Evolutionary conservation across 2,113 vertebrate genomes (phyloP), one percentile per base, ranked within the genome.

Genomic region (Syngnathoides biaculeatus): DNA sequence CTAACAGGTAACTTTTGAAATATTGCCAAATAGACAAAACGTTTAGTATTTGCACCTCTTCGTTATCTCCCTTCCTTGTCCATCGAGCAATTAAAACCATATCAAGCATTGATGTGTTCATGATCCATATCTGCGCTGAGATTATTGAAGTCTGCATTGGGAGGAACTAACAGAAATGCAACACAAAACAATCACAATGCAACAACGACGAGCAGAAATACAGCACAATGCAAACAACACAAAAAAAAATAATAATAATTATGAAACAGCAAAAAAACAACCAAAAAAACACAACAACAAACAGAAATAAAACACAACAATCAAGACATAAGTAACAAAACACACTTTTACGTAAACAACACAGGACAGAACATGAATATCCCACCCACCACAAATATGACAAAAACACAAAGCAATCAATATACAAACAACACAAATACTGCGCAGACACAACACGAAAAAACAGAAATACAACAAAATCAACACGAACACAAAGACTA

Each of bases 81-180:
- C 47, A 70, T 64, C 65, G 45, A 68, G 65, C 73, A 61, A 57
- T 67, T 68, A 24, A 48, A 68, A 64, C 52, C 45, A 43, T 24
- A 73, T 24, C 42, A 68, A 67, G 68, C 52, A n/a, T 63, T 17
- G 35, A 74, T 62, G 65, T 59, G 30, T 58, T 61, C 35, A 61
- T 71, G 27, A 61, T 52, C 66, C 22, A 56, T 56, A 22, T 71
- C 72, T 79, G 70, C 67, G 78, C 71, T 70, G 63, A 66, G 79
- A 73, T 74, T 77, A 80, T 73, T 82, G 57, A 79, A 86, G 85
- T 83, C 83, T 86, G 81, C 53, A 9, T 4, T 57, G 27, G 26
- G 27, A 30, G 13, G 20, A 57, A 26, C 55, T 8, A 47, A 17
- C 45, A 19, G 5, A 47, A 17, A 19, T 7, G 8, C 45, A 47